Percentiles rank a stretch among this genome's conserved stretches.
Evolutionary conservation across 2,797 vertebrate genomes (phyloP).

Genomic region (Acanthornis magna): DNA sequence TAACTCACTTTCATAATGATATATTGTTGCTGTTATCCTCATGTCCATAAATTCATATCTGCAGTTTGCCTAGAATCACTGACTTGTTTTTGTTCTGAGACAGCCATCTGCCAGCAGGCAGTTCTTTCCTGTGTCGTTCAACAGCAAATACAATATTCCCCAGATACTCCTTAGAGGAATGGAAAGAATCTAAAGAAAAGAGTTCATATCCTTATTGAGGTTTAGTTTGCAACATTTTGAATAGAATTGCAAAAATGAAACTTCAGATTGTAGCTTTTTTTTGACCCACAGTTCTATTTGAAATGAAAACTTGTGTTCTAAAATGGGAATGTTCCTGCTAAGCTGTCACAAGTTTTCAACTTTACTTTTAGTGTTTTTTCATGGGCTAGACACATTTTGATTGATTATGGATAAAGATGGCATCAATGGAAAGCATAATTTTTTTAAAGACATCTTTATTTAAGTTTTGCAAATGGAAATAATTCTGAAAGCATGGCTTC

Average conservation of each 20-base stretch:
- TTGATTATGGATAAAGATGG: background rate
- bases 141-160: background rate
- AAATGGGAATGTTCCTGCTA: background rate
- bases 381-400: background rate
- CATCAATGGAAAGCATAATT: background rate
- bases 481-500: background rate
- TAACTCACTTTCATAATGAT: background rate
- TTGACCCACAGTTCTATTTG: background rate
- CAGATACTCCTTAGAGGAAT: background rate
- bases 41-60: background rate
- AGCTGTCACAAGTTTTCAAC: background rate
- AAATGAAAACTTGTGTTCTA: background rate
- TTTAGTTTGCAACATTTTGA: background rate
- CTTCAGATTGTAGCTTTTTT: background rate
- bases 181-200: background rate
- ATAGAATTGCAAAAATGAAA: background rate
- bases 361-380: background rate
- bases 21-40: background rate
- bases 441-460: background rate
- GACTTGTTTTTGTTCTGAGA: background rate
- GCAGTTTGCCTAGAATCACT: background rate
- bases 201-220: background rate
- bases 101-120: background rate
- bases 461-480: background rate
- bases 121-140: background rate